These are phyloP conservation scores for Cardiocondyla obscurior DNA, from an alignment of 1,140 invertebrate genomes.

Conservation along the genomic window DNA sequence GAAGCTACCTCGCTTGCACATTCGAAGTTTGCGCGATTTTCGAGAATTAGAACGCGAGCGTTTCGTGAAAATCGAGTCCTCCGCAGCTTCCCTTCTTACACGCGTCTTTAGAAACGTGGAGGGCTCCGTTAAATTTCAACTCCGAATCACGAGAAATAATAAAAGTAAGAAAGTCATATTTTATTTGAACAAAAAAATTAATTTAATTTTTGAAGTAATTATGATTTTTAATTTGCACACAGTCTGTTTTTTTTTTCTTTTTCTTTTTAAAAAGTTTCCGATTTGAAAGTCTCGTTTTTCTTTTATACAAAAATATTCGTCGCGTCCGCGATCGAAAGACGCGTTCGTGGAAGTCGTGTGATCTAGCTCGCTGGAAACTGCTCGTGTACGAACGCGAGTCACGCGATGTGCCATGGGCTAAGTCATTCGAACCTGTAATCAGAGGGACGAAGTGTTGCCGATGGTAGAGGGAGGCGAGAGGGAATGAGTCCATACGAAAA, in stretches of 20 bases:
- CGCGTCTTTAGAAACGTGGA: background rate
- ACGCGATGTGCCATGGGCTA: constrained; percentile 49
- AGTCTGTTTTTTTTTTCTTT: too few species aligned
- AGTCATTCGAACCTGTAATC: constrained; percentile 68
- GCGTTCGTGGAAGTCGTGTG: background rate
- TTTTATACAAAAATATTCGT: background rate
- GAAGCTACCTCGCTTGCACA: constrained; percentile 19
- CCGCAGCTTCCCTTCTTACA: background rate
- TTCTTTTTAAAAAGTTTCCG: too few species aligned
- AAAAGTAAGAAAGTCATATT: background rate
- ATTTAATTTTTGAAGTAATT: background rate
- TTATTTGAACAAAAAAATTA: background rate
- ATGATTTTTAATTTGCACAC: background rate
- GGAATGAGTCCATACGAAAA: constrained; percentile 62
- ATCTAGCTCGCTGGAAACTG: background rate
- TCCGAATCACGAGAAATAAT: background rate
- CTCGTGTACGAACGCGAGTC: background rate
- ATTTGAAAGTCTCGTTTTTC: background rate
- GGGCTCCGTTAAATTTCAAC: background rate
- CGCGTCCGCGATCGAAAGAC: background rate
- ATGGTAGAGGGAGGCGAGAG: constrained; percentile 36
- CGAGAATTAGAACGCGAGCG: constrained; percentile 23
- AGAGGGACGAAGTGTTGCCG: constrained; percentile 39
- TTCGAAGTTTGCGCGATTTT: constrained; percentile 47
- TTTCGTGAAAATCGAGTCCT: constrained; percentile 6